phyloP scores from a whole-genome alignment of 2,888 invertebrate species.

The Eilema griseolum region DNA sequence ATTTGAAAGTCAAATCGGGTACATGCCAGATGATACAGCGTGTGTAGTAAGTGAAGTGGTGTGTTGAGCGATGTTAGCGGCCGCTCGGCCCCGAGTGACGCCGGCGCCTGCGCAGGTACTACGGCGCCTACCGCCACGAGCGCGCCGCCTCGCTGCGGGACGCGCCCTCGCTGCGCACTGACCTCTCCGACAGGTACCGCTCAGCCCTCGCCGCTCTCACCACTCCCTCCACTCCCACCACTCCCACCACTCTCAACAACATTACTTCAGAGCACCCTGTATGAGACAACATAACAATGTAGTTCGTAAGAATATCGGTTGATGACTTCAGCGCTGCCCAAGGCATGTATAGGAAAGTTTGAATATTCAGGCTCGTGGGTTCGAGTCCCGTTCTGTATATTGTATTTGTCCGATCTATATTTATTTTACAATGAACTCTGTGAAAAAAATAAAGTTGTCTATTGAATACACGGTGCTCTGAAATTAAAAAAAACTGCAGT shows the following conservation, averaged over 20 bases:
- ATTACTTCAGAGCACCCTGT: neutral
- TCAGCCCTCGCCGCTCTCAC: neutral
- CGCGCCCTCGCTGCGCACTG: conserved; percentile 75
- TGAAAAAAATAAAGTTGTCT: no score
- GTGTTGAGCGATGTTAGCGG: conserved; percentile 10
- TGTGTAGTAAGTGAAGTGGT: neutral
- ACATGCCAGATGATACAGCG: neutral
- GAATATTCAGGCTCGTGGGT: no score
- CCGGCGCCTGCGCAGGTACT: conserved; percentile 51
- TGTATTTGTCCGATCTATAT: no score
- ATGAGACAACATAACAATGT: no score
- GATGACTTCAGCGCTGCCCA: no score
- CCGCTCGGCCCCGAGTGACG: conserved; percentile 15
- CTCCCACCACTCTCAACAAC: neutral
- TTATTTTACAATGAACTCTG: no score
- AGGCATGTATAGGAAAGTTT: no score
- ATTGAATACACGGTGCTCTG: neutral
- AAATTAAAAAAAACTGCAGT: neutral
- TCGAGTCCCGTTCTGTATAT: no score
- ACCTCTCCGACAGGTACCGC: conserved; percentile 78
- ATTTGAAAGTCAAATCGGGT: neutral
- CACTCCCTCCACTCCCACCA: neutral
- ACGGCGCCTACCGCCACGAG: conserved; percentile 51
- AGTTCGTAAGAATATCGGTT: no score
- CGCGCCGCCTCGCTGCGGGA: conserved; percentile 63